Base-by-base conservation (phyloP, 1,140 invertebrate species). In the Papilio polytes region DNA sequence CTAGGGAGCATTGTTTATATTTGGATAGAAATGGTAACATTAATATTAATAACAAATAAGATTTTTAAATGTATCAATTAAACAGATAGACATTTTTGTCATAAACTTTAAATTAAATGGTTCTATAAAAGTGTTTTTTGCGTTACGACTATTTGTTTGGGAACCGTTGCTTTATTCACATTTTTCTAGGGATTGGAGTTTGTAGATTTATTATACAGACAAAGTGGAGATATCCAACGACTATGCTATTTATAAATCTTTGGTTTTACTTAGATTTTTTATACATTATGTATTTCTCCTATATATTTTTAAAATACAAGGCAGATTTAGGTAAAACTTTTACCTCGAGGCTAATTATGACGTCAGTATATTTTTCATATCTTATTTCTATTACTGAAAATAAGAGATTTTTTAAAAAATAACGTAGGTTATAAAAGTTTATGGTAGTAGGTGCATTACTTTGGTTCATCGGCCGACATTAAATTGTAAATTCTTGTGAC, bases 401-500 rank as follows among this genome's bases (percentile, higher is more conserved):
- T 18, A 15, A 51, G 0, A 20, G 53, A 20, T 56, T 56, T 20
- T 20, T 20, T 56, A 9, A 8, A 56, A 56, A 9, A n/a, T 56
- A n/a, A 20, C n/a, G 18, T 9, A n/a, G 18, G 53, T 56, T 56
- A 20, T 56, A 51, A 51, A 51, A 51, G 1, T 15, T 56, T 20
- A 56, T 13, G 10, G 9, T 63, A 26, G 9, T 63, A 13, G 22
- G 22, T 63, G 59, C 63, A 70, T 31, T 31, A 20, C n/a, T 41
- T 41, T 22, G 59, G 20, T 63, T 63, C 13, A 7, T 26, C 10
- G 59, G 6, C 26, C 63, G 59, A 36, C 63, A 70, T 31, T 70
- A 31, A 70, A 15, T 70, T 70, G 63, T 70, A 70, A 70, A 70
- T 70, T 70, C 26, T 70, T 36, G 22, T 70, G 63, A 70, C 63